A percentile compares a stretch with the other conserved stretches of the same genome.
Conservation (phyloP, 2,888 invertebrate species). For the Galerucella pusilla region DNA sequence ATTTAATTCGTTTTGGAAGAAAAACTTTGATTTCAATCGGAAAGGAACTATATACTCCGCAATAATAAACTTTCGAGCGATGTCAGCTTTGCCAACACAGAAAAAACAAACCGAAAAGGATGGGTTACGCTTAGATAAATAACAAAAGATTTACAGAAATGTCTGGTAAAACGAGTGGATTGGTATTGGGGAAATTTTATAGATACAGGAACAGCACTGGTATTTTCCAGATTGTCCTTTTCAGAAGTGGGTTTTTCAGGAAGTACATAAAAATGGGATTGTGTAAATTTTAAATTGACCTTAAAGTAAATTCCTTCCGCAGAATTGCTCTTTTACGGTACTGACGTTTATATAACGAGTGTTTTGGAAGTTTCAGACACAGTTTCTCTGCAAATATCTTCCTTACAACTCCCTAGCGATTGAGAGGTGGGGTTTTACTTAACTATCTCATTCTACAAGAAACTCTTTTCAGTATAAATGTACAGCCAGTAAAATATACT, state of each 20-base stretch:
- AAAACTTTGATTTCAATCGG: slow-evolving; percentile 38
- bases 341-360: no score
- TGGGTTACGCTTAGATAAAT: slow-evolving; percentile 53
- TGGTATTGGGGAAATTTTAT: slow-evolving; percentile 40
- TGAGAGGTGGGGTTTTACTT: no score
- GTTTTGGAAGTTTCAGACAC: no score
- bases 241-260: slow-evolving; percentile 22
- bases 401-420: no score
- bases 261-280: slow-evolving; percentile 37
- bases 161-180: slow-evolving; percentile 49
- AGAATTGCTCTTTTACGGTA: neutral
- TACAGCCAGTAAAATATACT: no score
- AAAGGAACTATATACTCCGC: slow-evolving; percentile 31
- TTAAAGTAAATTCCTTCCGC: neutral
- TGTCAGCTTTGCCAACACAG: slow-evolving; percentile 22
- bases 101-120: slow-evolving; percentile 41
- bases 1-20: slow-evolving; percentile 34
- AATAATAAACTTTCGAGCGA: slow-evolving; percentile 38
- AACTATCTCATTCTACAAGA: no score
- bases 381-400: no score
- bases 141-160: slow-evolving; percentile 53
- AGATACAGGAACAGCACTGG: slow-evolving; percentile 31
- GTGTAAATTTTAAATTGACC: slow-evolving; percentile 33
- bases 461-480: no score
- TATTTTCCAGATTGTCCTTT: slow-evolving; percentile 24